phyloP scores from a whole-genome alignment of 2,888 invertebrate genomes.

The Drosophila ezoana region DNA sequence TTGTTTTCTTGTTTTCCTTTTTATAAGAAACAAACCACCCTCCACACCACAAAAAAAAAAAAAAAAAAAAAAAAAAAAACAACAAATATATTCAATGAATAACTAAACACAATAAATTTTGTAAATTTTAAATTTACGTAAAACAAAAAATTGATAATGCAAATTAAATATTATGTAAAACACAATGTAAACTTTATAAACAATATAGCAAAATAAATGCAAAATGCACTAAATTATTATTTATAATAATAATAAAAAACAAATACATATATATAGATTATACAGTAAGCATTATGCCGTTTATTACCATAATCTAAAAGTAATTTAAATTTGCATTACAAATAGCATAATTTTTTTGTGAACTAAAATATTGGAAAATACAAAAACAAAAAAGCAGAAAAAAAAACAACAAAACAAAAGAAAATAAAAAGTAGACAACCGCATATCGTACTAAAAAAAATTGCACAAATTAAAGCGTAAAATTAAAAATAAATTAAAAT shows the following conservation, averaged over 20 bases:
- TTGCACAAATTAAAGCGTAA: slow-evolving; percentile 50
- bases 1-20: slow-evolving; percentile 30
- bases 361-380: slow-evolving; percentile 60
- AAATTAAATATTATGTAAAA: slow-evolving; percentile 55
- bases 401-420: slow-evolving; percentile 18
- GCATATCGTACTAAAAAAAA: slow-evolving; percentile 74
- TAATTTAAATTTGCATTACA: slow-evolving; percentile 72
- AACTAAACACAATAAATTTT: slow-evolving; percentile 67
- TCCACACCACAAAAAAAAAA: slow-evolving; percentile 8
- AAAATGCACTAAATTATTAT: slow-evolving; percentile 79
- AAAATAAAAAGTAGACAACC: slow-evolving; percentile 53
- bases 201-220: slow-evolving; percentile 71
- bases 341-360: slow-evolving; percentile 73
- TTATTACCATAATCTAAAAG: slow-evolving; percentile 63
- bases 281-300: slow-evolving; percentile 54
- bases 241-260: slow-evolving; percentile 60
- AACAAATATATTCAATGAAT: too few species aligned
- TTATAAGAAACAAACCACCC: slow-evolving; percentile 17
- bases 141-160: slow-evolving; percentile 41
- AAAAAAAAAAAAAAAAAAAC: slow-evolving; percentile 21
- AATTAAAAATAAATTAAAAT: slow-evolving; percentile 33
- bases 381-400: slow-evolving; percentile 34
- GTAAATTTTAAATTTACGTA: slow-evolving; percentile 78
- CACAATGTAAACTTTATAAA: slow-evolving; percentile 57
- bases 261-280: slow-evolving; percentile 27